A percentile compares a stretch with the other conserved stretches of the same genome.
These are phyloP conservation scores for Cheilosia pagana DNA, from an alignment of 2,888 invertebrate species.

Conservation along the genomic window DNA sequence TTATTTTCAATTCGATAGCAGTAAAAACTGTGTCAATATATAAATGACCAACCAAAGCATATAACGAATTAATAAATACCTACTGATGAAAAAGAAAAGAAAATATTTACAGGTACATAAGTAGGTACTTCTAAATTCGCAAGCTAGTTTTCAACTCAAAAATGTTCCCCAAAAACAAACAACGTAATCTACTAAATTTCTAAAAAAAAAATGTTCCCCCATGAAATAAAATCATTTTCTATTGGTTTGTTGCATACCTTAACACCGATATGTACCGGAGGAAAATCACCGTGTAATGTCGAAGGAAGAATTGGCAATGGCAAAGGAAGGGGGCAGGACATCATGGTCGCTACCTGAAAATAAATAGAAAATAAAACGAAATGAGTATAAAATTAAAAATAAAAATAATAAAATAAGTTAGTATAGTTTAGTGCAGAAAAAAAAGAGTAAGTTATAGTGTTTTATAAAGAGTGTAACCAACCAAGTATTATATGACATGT, in stretches of 20 bases:
- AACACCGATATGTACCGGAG: constrained; percentile 83
- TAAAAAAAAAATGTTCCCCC: not conserved
- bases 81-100: too few relatives aligned
- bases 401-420: constrained; percentile 75
- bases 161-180: too few relatives aligned
- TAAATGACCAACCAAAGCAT: too few relatives aligned
- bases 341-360: constrained; percentile 84
- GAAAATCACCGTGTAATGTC: constrained; percentile 83
- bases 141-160: too few relatives aligned
- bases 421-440: constrained; percentile 6
- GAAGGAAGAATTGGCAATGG: constrained; percentile 83
- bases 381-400: constrained; percentile 76
- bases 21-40: too few relatives aligned
- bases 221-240: not conserved
- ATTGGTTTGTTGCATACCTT: constrained; percentile 79
- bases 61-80: too few relatives aligned
- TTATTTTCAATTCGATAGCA: too few relatives aligned
- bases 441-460: not conserved
- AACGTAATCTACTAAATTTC: not conserved
- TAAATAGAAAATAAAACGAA: constrained; percentile 63
- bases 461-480: constrained; percentile 6
- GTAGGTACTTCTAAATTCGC: too few relatives aligned
- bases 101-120: too few relatives aligned
- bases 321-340: constrained; percentile 84
- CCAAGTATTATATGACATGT: not conserved